These are phyloP conservation scores for Gnatocerus cornutus DNA, from an alignment of 2,888 invertebrate species.

Conservation along the genomic window DNA sequence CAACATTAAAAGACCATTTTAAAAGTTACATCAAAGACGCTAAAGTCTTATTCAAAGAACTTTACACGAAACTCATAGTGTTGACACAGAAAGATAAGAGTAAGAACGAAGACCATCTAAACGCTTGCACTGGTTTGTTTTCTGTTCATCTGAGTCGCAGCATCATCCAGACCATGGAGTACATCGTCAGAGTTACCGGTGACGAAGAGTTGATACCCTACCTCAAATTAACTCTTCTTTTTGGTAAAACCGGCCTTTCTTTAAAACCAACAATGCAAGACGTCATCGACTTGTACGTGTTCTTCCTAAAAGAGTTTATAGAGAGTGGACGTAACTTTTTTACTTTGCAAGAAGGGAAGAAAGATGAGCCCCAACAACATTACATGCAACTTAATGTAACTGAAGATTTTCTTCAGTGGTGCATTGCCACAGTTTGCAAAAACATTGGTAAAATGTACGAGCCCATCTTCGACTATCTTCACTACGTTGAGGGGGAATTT, in stretches of 20 bases:
- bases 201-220: conserved; percentile 76
- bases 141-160: conserved; percentile 78
- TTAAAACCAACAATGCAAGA: conserved; percentile 76
- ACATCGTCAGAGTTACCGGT: conserved; percentile 75
- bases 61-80: conserved; percentile 58
- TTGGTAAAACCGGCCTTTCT: conserved; percentile 59
- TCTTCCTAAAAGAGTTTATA: conserved; percentile 71
- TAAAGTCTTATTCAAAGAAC: conserved; percentile 55
- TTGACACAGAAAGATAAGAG: conserved; percentile 57
- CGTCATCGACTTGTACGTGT: conserved; percentile 75
- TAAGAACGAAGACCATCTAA: conserved; percentile 49
- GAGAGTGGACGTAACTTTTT: conserved; percentile 66
- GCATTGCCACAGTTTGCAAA: conserved; percentile 62
- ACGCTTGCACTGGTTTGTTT: conserved; percentile 69
- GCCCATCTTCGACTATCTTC: conserved; percentile 75
- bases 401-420: conserved; percentile 68
- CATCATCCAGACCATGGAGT: conserved; percentile 79
- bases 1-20: conserved; percentile 58
- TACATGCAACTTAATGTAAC: conserved; percentile 63
- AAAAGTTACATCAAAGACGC: conserved; percentile 56
- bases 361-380: conserved; percentile 54
- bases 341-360: conserved; percentile 65
- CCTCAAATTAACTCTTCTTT: conserved; percentile 72
- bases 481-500: conserved; percentile 74
- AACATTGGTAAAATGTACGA: conserved; percentile 74